These are phyloP conservation scores for Betta splendens DNA, from an alignment of 2,797 vertebrate genomes.

Conservation along the genomic window DNA sequence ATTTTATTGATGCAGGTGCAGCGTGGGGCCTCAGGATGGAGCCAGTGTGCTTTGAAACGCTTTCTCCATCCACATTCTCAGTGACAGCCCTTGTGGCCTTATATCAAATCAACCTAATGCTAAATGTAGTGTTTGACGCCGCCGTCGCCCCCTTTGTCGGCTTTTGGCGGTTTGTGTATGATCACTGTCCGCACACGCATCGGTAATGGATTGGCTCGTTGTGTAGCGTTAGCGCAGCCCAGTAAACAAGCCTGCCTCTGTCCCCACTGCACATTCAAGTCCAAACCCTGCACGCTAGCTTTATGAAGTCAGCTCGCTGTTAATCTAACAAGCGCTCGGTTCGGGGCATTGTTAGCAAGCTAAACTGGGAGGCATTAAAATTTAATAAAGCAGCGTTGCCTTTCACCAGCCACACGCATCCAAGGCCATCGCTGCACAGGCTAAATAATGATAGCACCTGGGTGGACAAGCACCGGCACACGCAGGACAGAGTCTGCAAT, in stretches of 20 bases:
- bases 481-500: neutral
- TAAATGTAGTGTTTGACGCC: constrained; percentile 26
- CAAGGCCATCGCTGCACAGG: constrained; percentile 10
- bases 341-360: constrained; percentile 14
- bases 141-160: constrained; percentile 33
- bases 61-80: constrained; percentile 23
- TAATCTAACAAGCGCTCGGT: constrained; percentile 20
- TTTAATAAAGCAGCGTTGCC: constrained; percentile 16
- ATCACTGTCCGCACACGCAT: constrained; percentile 4
- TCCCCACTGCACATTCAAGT: neutral
- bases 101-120: constrained; percentile 55
- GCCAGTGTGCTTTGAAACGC: constrained; percentile 69
- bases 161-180: neutral
- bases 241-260: neutral
- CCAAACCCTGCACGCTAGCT: neutral
- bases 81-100: constrained; percentile 44
- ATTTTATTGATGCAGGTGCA: constrained; percentile 36
- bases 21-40: constrained; percentile 62
- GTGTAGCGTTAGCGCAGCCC: neutral
- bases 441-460: neutral
- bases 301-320: constrained; percentile 1
- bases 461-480: constrained; percentile 7
- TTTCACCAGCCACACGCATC: neutral
- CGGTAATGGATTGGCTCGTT: neutral
- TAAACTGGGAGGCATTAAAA: constrained; percentile 12